A percentile compares a stretch with the other conserved stretches of the same genome.
Conservation (phyloP, 2,113 vertebrate species). For the Rousettus leschenaultii region DNA sequence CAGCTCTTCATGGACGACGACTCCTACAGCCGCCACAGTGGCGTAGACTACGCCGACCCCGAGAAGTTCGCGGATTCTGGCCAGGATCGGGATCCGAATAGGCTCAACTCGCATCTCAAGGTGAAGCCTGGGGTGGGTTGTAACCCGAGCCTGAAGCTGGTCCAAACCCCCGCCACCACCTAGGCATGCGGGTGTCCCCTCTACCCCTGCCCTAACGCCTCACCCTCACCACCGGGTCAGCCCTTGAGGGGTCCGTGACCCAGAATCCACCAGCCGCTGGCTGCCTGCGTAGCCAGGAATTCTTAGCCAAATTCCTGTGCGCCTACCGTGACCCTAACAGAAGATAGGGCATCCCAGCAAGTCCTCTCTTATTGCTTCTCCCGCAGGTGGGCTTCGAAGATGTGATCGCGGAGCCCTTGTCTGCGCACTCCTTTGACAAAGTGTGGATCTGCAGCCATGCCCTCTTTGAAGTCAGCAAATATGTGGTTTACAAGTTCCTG, state of each 20-base stretch:
- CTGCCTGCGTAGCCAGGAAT: not conserved
- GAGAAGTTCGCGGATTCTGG: conserved; percentile 70
- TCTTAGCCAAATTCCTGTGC: not conserved
- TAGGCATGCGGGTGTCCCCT: not conserved
- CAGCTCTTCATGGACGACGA: conserved; percentile 90
- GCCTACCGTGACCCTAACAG: not conserved
- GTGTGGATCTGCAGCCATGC: conserved; percentile 97
- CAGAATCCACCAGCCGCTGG: accelerated
- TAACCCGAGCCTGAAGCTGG: not conserved
- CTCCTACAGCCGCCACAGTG: conserved; percentile 84
- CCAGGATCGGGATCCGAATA: conserved; percentile 85
- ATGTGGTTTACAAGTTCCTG: conserved; percentile 90
- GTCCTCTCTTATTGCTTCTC: no score
- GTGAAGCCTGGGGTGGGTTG: conserved; percentile 70
- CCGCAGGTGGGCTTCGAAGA: conserved; percentile 92
- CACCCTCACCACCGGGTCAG: not conserved
- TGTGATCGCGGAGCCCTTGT: conserved; percentile 91
- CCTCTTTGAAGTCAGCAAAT: conserved; percentile 92
- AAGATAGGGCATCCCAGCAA: not conserved
- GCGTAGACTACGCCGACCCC: conserved; percentile 77
- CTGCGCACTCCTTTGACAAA: conserved; percentile 90
- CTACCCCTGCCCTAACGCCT: not conserved
- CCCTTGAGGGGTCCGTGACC: not conserved
- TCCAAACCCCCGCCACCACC: no score
- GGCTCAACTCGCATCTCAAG: conserved; percentile 89